Evolutionary conservation across 1,140 invertebrate genomes (phyloP).

Genomic region (Mizuhopecten yessoensis): DNA sequence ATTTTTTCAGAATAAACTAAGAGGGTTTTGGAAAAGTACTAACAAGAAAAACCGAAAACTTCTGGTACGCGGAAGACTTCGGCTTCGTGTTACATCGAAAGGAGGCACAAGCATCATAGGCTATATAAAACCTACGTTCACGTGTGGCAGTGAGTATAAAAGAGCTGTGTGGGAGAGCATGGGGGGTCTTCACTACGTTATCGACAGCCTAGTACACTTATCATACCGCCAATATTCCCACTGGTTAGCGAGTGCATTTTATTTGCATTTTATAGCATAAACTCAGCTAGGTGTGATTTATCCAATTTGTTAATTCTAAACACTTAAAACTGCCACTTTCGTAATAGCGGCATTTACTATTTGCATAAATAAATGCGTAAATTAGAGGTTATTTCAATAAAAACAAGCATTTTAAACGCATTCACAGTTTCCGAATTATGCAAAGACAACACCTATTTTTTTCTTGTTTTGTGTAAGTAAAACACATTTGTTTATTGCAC

Average conservation of each 20-base stretch:
- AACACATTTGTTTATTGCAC: no score
- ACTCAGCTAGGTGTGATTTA: not conserved
- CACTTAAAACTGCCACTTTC: not conserved
- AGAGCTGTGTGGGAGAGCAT: not conserved
- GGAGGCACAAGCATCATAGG: conserved; percentile 59
- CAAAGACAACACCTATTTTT: no score
- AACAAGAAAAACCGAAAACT: conserved; percentile 57
- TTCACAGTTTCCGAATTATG: not conserved
- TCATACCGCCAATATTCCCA: not conserved
- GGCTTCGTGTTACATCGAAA: conserved; percentile 58
- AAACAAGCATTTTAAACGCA: not conserved
- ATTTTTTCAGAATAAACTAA: conserved; percentile 52
- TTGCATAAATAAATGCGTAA: not conserved
- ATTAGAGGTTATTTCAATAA: not conserved
- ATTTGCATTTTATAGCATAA: not conserved
- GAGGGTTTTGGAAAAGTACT: conserved; percentile 53
- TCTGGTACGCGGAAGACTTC: conserved; percentile 46
- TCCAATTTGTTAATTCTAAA: not conserved
- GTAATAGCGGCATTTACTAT: not conserved
- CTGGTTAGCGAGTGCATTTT: conserved; percentile 20
- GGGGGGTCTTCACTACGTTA: not conserved
- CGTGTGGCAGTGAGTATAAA: conserved; percentile 53
- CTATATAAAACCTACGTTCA: conserved; percentile 45
- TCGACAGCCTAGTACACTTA: not conserved
- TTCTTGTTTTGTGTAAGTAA: no score